Evolutionary conservation across 1,140 invertebrate species (phyloP).

Genomic region (Carposina sasakii): DNA sequence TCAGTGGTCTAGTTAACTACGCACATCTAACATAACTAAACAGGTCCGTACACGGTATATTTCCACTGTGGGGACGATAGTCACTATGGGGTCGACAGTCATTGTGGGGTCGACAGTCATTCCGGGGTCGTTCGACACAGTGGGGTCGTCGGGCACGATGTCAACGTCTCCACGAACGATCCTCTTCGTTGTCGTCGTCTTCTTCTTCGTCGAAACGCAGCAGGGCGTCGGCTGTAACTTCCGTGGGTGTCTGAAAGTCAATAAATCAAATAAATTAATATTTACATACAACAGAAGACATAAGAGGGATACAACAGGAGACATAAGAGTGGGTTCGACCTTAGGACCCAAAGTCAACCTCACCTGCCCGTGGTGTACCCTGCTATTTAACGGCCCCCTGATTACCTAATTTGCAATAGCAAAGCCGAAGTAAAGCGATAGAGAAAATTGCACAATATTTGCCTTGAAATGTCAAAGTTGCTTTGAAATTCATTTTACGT

Average conservation of each 20-base stretch:
- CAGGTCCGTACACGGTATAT: not conserved
- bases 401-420: too few species aligned
- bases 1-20: not conserved
- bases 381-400: too few species aligned
- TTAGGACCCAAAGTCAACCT: too few species aligned
- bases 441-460: too few species aligned
- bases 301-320: too few species aligned
- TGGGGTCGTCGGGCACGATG: slow-evolving; percentile 17
- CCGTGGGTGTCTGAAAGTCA: slow-evolving; percentile 21
- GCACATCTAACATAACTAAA: not conserved
- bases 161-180: slow-evolving; percentile 63
- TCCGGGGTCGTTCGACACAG: not conserved
- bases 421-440: too few species aligned
- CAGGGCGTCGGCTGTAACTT: slow-evolving; percentile 32
- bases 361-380: too few species aligned
- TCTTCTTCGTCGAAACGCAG: slow-evolving; percentile 61
- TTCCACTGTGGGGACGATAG: not conserved
- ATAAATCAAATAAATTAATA: too few species aligned
- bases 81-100: not conserved
- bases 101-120: not conserved
- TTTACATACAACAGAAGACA: too few species aligned
- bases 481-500: too few species aligned
- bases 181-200: slow-evolving; percentile 49
- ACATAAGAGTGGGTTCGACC: too few species aligned
- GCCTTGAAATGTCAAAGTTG: too few species aligned